phyloP scores from a whole-genome alignment of 2,888 invertebrate species.

The Zele albiditarsus region DNA sequence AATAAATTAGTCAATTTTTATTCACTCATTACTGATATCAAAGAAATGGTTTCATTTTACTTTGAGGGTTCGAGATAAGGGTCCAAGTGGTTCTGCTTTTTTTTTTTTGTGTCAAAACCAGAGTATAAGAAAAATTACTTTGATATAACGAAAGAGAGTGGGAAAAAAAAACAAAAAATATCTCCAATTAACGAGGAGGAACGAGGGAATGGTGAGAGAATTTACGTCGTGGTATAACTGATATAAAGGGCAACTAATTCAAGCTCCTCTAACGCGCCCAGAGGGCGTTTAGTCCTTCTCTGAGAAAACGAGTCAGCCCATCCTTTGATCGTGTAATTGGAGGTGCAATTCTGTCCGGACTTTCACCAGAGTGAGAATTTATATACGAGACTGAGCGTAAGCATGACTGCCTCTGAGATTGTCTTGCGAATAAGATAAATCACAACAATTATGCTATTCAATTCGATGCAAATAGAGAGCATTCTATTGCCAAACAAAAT shows the following conservation, averaged over 20 bases:
- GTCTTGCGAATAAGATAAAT: slow-evolving; percentile 14
- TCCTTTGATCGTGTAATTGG: slow-evolving; percentile 65
- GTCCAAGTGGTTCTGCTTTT: background rate
- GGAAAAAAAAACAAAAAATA: slow-evolving; percentile 37
- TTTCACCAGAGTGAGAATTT: slow-evolving; percentile 48
- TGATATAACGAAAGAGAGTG: slow-evolving; percentile 26
- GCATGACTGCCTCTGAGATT: slow-evolving; percentile 45
- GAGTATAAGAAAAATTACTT: background rate
- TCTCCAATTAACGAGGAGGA: slow-evolving; percentile 46
- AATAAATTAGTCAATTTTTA: background rate
- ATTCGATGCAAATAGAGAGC: background rate
- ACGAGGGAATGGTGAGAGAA: slow-evolving; percentile 34
- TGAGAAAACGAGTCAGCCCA: slow-evolving; percentile 51
- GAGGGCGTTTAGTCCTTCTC: slow-evolving; percentile 42
- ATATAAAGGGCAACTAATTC: slow-evolving; percentile 41
- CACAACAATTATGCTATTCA: background rate
- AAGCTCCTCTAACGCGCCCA: slow-evolving; percentile 32
- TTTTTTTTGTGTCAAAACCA: background rate
- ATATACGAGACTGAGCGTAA: slow-evolving; percentile 28
- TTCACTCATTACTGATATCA: slow-evolving; percentile 33
- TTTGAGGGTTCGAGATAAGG: slow-evolving; percentile 12
- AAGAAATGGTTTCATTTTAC: slow-evolving; percentile 21
- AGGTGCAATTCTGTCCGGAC: slow-evolving; percentile 47
- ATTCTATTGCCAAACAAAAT: background rate
- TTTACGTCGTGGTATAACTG: slow-evolving; percentile 44